Conservation (phyloP, 2,113 vertebrate species). For the Vombatus ursinus region DNA sequence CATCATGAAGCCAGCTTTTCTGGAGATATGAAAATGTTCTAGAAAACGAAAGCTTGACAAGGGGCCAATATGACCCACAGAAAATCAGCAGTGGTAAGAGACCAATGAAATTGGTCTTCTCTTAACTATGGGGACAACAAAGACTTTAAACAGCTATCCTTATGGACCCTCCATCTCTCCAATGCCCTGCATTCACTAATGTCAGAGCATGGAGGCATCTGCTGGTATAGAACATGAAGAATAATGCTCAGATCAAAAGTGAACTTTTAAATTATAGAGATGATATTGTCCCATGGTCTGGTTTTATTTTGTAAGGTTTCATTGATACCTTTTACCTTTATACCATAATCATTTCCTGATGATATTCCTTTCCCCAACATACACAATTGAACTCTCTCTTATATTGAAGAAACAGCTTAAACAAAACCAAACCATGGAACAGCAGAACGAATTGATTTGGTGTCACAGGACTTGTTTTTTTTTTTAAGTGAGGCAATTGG, state of each 20-base stretch:
- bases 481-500: too few species aligned
- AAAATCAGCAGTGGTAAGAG: neutral
- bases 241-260: constrained; percentile 10
- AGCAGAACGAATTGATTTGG: neutral
- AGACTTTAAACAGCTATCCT: neutral
- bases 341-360: neutral
- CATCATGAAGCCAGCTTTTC: constrained; percentile 29
- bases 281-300: neutral
- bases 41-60: constrained; percentile 24
- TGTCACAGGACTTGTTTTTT: neutral
- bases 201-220: neutral
- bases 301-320: neutral
- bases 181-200: neutral
- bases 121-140: neutral
- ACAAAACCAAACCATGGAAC: neutral
- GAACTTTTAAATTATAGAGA: constrained; percentile 3
- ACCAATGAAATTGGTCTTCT: neutral
- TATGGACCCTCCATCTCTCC: neutral
- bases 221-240: neutral
- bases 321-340: neutral
- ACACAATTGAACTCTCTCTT: neutral
- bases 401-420: neutral
- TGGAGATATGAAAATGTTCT: constrained; percentile 16
- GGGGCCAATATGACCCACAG: constrained; percentile 11
- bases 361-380: neutral